Base-by-base conservation (phyloP, 2,797 vertebrate genomes). In the Valencia hispanica region DNA sequence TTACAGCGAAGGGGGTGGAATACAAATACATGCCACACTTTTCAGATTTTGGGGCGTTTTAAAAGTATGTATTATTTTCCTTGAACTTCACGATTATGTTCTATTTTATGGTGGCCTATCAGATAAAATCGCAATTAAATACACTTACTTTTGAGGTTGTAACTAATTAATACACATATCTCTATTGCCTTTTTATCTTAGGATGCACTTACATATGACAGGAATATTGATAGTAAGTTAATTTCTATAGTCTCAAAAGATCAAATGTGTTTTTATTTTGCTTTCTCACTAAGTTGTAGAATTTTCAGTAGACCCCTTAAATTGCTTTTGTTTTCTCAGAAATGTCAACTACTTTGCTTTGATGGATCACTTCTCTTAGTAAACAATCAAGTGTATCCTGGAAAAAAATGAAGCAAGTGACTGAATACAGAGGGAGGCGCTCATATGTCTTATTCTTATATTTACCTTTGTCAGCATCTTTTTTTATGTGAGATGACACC, bases 331-430 rank as follows among this genome's bases (percentile, higher is more conserved):
- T 70, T 79, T 79, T 82, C 74, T 79, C 78, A 73, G 68, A 72
- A 12, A 17, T 80, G 82, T 84, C 85, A 84, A 88, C 86, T 79
- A 87, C 77, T 77, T 51, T 48, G 75, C 79, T 90, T 87, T 91
- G 84, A 88, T 84, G 79, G 89, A 90, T 90, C 51, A n/a, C 74
- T 89, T 78, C 73, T 83, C 82, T 84, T 79, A 68, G 88, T 88
- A 89, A 92, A 91, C 83, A 89, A 86, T 79, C 87, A 84, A 88
- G 75, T 86, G 73, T 83, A 84, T 87, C 75, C 83, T 72, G 78
- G 75, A 81, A 79, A 76, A 80, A 84, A 87, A 72, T 75, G 72
- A 77, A 83, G 80, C 5, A 78, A 77, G 68, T 82, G 77, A 85
- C 77, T 86, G 87, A 91, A 90, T 80, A 83, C 75, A 84, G 78